Base-by-base conservation (phyloP, 2,113 vertebrate genomes). In the Muscicapa adusta region DNA sequence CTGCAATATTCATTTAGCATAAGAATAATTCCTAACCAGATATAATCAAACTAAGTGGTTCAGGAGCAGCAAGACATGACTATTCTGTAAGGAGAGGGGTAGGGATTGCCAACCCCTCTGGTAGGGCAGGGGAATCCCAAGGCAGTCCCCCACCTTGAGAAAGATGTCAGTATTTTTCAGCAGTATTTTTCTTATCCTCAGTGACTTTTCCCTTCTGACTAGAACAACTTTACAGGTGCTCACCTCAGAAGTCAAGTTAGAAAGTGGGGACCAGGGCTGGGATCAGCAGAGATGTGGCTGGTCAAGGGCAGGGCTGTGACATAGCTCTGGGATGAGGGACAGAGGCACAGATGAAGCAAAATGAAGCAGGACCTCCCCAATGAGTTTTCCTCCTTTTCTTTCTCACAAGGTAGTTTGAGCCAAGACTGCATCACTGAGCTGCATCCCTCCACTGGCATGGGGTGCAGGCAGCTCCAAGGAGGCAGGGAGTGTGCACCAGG, bases 401-500 rank as follows among this genome's bases (percentile, higher is more conserved):
- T 50, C 33, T 73, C 9, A 2, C 20, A 6, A 14, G 56, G 28
- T 3, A 2, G 9, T 57, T 15, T n/a, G 19, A 83, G 19, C 2
- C 26, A 85, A 51, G n/a, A 26, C 5, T 51, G 17, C 14, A 78
- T 5, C 36, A 33, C 36, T 45, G 33, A 2, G 5, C 12, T 63
- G 20, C 4, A 3, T 76, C 43, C 10, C 12, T 73, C 22, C 25
- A 20, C 28, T 20, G 38, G 8, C 28, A 47, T 13, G 19, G 25
- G 60, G 18, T 12, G 36, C 10, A 42, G 17, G 17, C 25, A 70
- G 3, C 29, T 81, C 45, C 45, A 73, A n/a, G 40, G 11, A 65
- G 29, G 4, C 1, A 2, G 6, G 29, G 31, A 72, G 0, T 4
- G 16, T 0, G 0, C 3, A 53, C 8, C 0, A 1, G 26, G 18